These are phyloP conservation scores for Tipula unca DNA, from an alignment of 2,888 invertebrate species.

Conservation along the genomic window DNA sequence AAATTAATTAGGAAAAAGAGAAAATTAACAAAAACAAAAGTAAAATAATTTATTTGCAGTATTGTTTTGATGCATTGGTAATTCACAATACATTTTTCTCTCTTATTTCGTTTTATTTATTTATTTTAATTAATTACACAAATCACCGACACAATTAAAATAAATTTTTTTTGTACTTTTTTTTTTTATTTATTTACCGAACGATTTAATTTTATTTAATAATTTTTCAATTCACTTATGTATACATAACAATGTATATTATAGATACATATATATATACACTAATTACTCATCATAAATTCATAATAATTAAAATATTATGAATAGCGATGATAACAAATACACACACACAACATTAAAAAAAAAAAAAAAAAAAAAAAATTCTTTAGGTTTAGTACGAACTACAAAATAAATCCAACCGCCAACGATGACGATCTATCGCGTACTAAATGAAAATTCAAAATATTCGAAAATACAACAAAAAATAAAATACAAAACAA, in stretches of 20 bases:
- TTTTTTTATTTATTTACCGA: not conserved
- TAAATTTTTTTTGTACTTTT: not conserved
- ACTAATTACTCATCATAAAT: not conserved
- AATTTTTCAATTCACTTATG: not conserved
- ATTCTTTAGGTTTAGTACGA: not conserved
- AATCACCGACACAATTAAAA: not conserved
- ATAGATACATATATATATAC: not conserved
- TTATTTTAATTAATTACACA: not conserved
- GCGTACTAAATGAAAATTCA: conserved; percentile 14
- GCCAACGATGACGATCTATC: not conserved
- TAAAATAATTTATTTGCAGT: not conserved
- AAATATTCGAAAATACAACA: not conserved
- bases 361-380: not conserved
- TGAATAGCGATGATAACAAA: not conserved
- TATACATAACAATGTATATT: not conserved
- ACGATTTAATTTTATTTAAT: not conserved
- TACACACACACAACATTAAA: not conserved
- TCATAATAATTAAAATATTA: not conserved
- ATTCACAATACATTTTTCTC: not conserved
- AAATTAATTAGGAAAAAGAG: not conserved
- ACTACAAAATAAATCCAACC: not conserved
- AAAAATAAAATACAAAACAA: not conserved
- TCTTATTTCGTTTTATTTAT: not conserved
- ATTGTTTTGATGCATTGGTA: not conserved
- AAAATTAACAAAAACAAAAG: not conserved